phyloP scores from a whole-genome alignment of 2,888 invertebrate genomes.

The Phyllotreta striolata region DNA sequence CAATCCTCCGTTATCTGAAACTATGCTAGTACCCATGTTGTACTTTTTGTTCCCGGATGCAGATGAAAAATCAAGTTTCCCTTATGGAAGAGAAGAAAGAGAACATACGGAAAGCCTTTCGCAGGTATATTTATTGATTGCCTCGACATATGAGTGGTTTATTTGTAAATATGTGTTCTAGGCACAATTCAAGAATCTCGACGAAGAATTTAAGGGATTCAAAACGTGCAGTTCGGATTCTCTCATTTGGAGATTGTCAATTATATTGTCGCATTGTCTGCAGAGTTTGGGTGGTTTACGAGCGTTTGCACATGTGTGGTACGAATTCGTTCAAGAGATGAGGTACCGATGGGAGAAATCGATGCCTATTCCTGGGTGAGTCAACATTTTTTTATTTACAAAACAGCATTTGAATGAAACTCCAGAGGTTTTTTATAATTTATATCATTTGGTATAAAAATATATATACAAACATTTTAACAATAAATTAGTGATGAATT shows the following conservation, averaged over 20 bases:
- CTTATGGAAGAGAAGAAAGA: conserved; percentile 64
- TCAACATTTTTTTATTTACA: conserved; percentile 49
- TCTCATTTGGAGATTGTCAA: conserved; percentile 81
- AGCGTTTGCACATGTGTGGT: conserved; percentile 90
- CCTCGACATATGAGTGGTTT: no score
- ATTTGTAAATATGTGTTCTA: conserved; percentile 15
- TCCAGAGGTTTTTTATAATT: conserved; percentile 23
- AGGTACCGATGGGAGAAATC: conserved; percentile 88
- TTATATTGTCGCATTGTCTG: conserved; percentile 76
- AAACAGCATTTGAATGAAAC: conserved; percentile 31
- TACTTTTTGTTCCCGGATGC: conserved; percentile 91
- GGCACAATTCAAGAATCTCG: conserved; percentile 42
- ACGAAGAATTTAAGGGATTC: conserved; percentile 54
- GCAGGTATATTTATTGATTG: conserved; percentile 30
- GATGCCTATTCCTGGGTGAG: conserved; percentile 84
- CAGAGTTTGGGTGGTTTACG: conserved; percentile 77
- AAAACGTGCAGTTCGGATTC: conserved; percentile 82
- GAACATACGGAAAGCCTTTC: conserved; percentile 32
- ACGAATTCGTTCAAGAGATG: conserved; percentile 90
- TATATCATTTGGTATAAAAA: conserved; percentile 28
- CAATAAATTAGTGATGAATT: conserved; percentile 23
- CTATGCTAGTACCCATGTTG: conserved; percentile 77
- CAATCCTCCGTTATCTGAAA: conserved; percentile 82
- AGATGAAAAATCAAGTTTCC: conserved; percentile 68
- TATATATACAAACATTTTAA: conserved; percentile 29